Base-by-base conservation (phyloP, 2,113 vertebrate genomes). In the Epinephelus cyanopodus region DNA sequence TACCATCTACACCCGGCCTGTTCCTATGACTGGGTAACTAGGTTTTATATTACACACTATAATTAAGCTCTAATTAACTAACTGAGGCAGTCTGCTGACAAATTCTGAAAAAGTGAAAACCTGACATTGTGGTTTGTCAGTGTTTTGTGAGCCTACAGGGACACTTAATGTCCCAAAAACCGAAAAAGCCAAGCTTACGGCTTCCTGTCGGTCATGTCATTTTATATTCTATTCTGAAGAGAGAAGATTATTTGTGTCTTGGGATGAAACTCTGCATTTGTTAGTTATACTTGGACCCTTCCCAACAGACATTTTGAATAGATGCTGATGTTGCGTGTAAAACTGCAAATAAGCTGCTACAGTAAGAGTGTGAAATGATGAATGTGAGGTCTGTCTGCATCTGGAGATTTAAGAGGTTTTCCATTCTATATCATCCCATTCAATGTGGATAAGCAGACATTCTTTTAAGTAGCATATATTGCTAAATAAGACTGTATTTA, bases 1-100 rank as follows among this genome's bases (percentile, higher is more conserved):
- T 75, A 82, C 6, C 66, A 54, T 87, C 74, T 13, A 86, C 79
- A 25, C n/a, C 65, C 3, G 12, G 42, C 58, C 75, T 65, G 37
- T 7, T 78, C 70, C 73, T 67, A 3, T 29, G 53, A 63, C 25
- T 50, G 65, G 57, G 7, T 77, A 64, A 63, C 83, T 71, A 74
- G 50, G 2, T 0, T 76, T 79, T 62, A 48, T 57, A 48, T 53
- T 19, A 76, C 23, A 69, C 42, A 62, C 19, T 25, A 37, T 57
- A 63, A 68, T 19, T 57, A 13, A 75, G 56, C 67, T 52, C 5
- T 52, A 13, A 62, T 58, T 39, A 76, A 83, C 27, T 1, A 48
- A 74, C 19, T 25, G 18, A 68, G 56, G 18, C 27, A 42, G 25
- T 18, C 52, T 64, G 63, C 29, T 53, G 42, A 58, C 47, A 61